Evolutionary conservation across 1,140 invertebrate species (phyloP).

Genomic region (Bombus superbus): DNA sequence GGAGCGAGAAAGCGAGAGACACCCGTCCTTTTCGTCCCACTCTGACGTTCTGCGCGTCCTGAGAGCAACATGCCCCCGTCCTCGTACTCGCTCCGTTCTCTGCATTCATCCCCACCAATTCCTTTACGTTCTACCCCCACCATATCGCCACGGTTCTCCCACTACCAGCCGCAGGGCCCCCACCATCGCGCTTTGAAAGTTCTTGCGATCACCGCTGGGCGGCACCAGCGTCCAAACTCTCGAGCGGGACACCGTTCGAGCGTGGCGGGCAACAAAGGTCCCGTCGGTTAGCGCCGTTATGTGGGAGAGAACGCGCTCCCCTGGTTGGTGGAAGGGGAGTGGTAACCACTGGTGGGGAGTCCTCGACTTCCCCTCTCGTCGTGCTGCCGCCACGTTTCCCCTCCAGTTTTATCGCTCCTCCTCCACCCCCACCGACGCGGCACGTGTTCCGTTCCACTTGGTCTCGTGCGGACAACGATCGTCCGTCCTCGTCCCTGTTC

Average conservation of each 20-base stretch:
- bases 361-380: conserved; percentile 54
- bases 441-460: conserved; percentile 59
- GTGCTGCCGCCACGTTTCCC: conserved; percentile 37
- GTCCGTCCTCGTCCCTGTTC: conserved; percentile 40
- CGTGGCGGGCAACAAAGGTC: conserved; percentile 66
- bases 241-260: conserved; percentile 55
- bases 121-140: conserved; percentile 54
- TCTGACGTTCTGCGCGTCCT: conserved; percentile 74
- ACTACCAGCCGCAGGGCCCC: conserved; percentile 4
- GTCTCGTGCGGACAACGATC: conserved; percentile 28
- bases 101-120: conserved; percentile 62
- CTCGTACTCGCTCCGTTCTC: conserved; percentile 66
- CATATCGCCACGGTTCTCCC: conserved; percentile 19
- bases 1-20: conserved; percentile 44
- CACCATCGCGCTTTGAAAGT: conserved; percentile 40
- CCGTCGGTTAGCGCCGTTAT: conserved; percentile 59
- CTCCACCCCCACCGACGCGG: conserved; percentile 55
- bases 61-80: conserved; percentile 67
- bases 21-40: conserved; percentile 74
- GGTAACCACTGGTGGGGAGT: conserved; percentile 60
- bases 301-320: conserved; percentile 67
- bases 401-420: conserved; percentile 56
- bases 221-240: conserved; percentile 71
- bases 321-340: conserved; percentile 67
- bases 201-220: conserved; percentile 62